Base-by-base conservation (phyloP, 2,113 vertebrate genomes). In the Hydropotes inermis region DNA sequence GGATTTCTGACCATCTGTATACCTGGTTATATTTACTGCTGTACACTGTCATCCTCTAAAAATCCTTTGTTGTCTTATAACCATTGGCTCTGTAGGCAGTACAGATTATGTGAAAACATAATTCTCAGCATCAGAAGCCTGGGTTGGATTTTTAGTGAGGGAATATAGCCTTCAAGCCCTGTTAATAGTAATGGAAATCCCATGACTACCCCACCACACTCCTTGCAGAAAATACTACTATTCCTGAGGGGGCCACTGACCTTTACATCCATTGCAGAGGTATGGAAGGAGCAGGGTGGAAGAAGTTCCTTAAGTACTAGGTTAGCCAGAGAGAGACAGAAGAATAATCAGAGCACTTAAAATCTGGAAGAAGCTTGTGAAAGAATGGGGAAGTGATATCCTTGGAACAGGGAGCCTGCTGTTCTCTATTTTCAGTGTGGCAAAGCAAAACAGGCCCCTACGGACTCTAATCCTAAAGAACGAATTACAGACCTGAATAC, bases 361-460 rank as follows among this genome's bases (percentile, higher is more conserved):
- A 92, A 96, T 78, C 92, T 97, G 45, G 17, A 60, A 55, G 89
- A 97, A 87, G 89, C 60, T 39, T 87, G 78, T 78, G 64, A 93
- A 97, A 97, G 85, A 87, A 52, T 54, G 50, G 84, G 92, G 64
- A 85, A 89, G 88, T 92, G 78, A 98, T 96, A 88, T 96, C 94
- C 92, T 88, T 8, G 0, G 95, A 96, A 88, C 13, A 94, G 55
- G 96, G 91, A 93, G 98, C 87, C 90, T 84, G 97, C 98, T 98
- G 94, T 79, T 81, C 78, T 88, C 91, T 97, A 21, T 97, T 91
- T 97, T 97, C 97, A 96, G 17, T 64, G 94, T 94, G 87, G 97
- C 96, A 98, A 97, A 98, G 92, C 92, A 98, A 98, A 84, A 88
- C 92, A 94, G 96, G 94, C 90, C 98, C 98, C 98, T 95, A 89